Evolutionary conservation across 2,888 invertebrate genomes (phyloP).

Genomic region (Punctoribates punctum): DNA sequence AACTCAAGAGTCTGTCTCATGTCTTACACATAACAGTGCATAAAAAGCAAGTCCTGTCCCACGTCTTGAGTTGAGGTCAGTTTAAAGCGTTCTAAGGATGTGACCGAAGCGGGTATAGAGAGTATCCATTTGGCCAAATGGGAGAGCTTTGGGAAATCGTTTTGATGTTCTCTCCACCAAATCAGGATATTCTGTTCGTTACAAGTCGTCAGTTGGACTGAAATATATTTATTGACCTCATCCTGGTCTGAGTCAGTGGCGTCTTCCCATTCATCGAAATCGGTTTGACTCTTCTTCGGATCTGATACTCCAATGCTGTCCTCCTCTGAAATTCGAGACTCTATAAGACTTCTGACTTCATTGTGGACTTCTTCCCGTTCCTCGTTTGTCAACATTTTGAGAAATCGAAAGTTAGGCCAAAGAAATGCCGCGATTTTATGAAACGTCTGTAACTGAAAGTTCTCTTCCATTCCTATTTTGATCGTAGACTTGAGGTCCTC

Average conservation of each 20-base stretch:
- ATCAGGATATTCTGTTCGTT: conserved; percentile 40
- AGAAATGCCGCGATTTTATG: conserved; percentile 45
- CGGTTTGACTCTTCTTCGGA: conserved; percentile 30
- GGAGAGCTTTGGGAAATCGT: conserved; percentile 44
- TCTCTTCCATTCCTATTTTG: conserved; percentile 22
- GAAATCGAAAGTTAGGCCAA: conserved; percentile 44
- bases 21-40: conserved; percentile 44
- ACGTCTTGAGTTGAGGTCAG: conserved; percentile 29
- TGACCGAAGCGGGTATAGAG: conserved; percentile 44
- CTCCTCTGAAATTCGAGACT: conserved; percentile 17
- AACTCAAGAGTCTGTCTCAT: neutral
- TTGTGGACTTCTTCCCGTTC: conserved; percentile 43
- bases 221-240: conserved; percentile 42
- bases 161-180: conserved; percentile 44
- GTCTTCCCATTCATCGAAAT: conserved; percentile 44
- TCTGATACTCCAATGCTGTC: neutral
- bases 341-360: conserved; percentile 41
- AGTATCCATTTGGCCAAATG: conserved; percentile 44
- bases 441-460: conserved; percentile 42
- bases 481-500: conserved; percentile 24
- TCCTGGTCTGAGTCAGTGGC: conserved; percentile 41
- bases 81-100: conserved; percentile 41
- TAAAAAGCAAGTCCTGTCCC: conserved; percentile 40
- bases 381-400: conserved; percentile 43
- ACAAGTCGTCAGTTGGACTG: conserved; percentile 42